Evolutionary conservation across 2,113 vertebrate species (phyloP), one percentile per base, ranked within the genome.

Genomic region (Spea multiplicata): DNA sequence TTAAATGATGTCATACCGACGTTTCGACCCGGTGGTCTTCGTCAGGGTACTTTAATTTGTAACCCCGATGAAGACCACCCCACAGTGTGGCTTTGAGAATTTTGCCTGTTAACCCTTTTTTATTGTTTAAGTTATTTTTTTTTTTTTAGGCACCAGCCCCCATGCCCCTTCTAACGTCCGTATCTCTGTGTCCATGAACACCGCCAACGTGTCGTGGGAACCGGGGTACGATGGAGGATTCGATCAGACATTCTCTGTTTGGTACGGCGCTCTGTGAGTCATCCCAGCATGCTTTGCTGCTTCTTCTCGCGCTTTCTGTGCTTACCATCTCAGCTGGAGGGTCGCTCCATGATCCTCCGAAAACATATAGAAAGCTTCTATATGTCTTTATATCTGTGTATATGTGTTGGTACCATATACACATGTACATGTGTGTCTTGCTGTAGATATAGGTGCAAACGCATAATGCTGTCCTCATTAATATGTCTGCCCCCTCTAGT

Each of bases 231-330:
- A 99, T 72, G 97, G 97, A 82, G 97, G 97, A 91, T 98, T 94
- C 3, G 97, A 99, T 86, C 97, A 99, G 96, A 98, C 96, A 86
- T 99, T 99, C 93, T 99, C 97, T 91, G 97, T 99, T 94, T 99
- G 97, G 97, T 99, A 99, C 85, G 97, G 97, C 92, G 96, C 96
- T 95, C 97, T 99, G 97, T 99, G 94, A 98, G 97, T 98, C 91
- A 93, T 94, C 95, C 91, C 87, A 90, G 96, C 96, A 96, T 94
- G 96, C 96, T 97, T 98, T 95, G 77, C 77, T 73, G 77, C 77
- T 79, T 79, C 65, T 57, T 66, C 48, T 73, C 48, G 66, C 76
- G 53, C 72, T 49, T 64, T 64, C 62, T 72, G 59, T 73, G 70
- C 66, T 53, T 55, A 66, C 50, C 70, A 66, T 73, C 46, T 73